Base-by-base conservation (phyloP, 2,113 vertebrate species). In the Dromaius novaehollandiae region DNA sequence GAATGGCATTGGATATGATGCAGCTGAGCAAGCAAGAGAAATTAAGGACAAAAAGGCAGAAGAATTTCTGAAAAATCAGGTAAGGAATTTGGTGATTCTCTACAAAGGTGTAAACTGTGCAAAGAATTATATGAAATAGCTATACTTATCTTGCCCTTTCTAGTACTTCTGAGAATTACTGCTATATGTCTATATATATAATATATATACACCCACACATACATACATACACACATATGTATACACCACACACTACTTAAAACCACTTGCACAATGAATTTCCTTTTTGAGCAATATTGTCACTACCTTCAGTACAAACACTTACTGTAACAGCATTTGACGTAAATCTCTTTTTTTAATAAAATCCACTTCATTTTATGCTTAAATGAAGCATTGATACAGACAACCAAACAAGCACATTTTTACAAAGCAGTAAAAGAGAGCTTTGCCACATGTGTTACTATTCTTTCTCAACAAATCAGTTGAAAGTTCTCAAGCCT, bases 11-110 rank as follows among this genome's bases (percentile, higher is more conserved):
- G 84, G 78, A 84, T 51, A 34, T 2, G 1, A 85, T 9, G 2
- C 70, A 86, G 71, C 82, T 69, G 68, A 93, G 14, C 64, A 94
- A 94, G 79, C 63, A 96, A 51, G 46, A 90, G 85, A 94, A 86
- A 61, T 38, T 80, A 94, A 65, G 51, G 71, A 89, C 12, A 13
- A 51, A 91, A 92, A 77, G 86, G 86, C 17, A 9, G 71, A 88
- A 32, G 81, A 36, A 32, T 60, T 88, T 61, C 80, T 96, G 60
- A 94, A 85, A 94, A 22, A 17, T 28, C 74, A 85, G 96, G 97
- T 97, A 95, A 96, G 95, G 13, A 69, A 81, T 76, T 85, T 13
- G 73, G 3, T 75, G 30, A 77, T 91, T 92, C 32, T 68, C 2
- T 61, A 28, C 63, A 7, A 77, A 71, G 11, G 6, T 68, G 17